Evolutionary conservation across 2,113 vertebrate species (phyloP), one percentile per base, ranked within the genome.

Genomic region (Leptobrachium leishanense): DNA sequence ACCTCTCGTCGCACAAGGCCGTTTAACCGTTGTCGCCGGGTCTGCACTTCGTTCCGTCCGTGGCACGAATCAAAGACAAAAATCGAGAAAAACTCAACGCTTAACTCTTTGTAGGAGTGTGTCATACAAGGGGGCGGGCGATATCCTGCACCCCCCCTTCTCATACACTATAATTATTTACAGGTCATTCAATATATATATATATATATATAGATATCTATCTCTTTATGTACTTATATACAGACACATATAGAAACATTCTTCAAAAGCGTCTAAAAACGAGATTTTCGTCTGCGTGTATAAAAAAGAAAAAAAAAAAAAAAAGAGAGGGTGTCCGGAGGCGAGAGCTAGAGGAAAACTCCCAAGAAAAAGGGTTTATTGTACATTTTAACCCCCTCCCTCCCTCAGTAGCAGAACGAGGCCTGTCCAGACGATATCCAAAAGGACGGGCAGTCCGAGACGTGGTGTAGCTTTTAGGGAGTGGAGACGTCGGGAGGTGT

Each of bases 211-310:
- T 50, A 59, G 9, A 59, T 8, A 59, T 59, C 6, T 59, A 4
- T 50, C 4, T 78, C 39, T 75, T 42, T 74, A 80, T 74, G 64
- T 74, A 80, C 71, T 80, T 80, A 74, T 80, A 66, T 80, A 80
- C 78, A 80, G 74, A 80, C 71, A 79, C 69, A 74, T 74, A 71
- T 80, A 80, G 78, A 80, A 80, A 80, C 64, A 54, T 74, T 74
- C 64, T 74, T 74, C 64, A 80, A 80, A 80, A 80, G 71, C 43
- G 42, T 74, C 78, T 74, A 80, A 74, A 80, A 80, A 80, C 66
- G 62, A 64, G 71, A 31, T 1, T 67, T 81, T 81, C 42, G 42
- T 68, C 78, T 81, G 71, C 72, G 62, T 74, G 74, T 81, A 81
- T 74, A 81, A 78, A 67, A 40, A 50, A 54, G 68, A 50, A 41